These are phyloP conservation scores for Microchirus variegatus DNA, from an alignment of 2,797 vertebrate genomes.

Conservation along the genomic window DNA sequence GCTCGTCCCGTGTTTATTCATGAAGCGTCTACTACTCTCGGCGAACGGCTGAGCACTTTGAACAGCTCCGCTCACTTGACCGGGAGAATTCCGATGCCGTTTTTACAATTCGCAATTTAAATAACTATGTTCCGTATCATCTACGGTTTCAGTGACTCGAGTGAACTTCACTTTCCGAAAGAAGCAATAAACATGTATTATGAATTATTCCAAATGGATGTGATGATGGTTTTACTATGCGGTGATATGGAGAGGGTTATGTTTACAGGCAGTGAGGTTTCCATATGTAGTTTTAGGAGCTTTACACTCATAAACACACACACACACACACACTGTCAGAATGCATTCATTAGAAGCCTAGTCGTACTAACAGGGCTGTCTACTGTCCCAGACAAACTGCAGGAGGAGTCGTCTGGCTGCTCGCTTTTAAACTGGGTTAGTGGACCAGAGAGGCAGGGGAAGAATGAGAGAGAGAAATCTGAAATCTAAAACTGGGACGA, in stretches of 20 bases:
- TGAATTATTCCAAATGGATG: slow-evolving; percentile 4
- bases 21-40: slow-evolving; percentile 56
- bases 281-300: slow-evolving; percentile 34
- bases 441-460: slow-evolving; percentile 72
- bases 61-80: slow-evolving; percentile 58
- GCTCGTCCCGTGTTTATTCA: slow-evolving; percentile 70
- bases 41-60: slow-evolving; percentile 65
- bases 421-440: slow-evolving; percentile 83
- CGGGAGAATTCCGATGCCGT: slow-evolving; percentile 43
- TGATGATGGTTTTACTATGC: slow-evolving; percentile 10
- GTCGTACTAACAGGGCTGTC: slow-evolving; percentile 74
- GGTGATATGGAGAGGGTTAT: slow-evolving; percentile 25
- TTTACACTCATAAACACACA: slow-evolving; percentile 13
- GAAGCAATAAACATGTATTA: slow-evolving; percentile 1
- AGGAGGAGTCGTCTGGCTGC: slow-evolving; percentile 76
- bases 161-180: slow-evolving; percentile 20
- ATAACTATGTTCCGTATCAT: slow-evolving; percentile 29
- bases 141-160: slow-evolving; percentile 18
- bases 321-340: slow-evolving; percentile 38
- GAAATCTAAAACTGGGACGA: slow-evolving; percentile 71
- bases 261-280: slow-evolving; percentile 44
- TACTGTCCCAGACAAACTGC: slow-evolving; percentile 76
- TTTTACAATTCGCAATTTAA: slow-evolving; percentile 20
- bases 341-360: slow-evolving; percentile 75
- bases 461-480: slow-evolving; percentile 52